Base-by-base conservation (phyloP, 64 coral and sea anemone genomes). In the Montipora capricornis region DNA sequence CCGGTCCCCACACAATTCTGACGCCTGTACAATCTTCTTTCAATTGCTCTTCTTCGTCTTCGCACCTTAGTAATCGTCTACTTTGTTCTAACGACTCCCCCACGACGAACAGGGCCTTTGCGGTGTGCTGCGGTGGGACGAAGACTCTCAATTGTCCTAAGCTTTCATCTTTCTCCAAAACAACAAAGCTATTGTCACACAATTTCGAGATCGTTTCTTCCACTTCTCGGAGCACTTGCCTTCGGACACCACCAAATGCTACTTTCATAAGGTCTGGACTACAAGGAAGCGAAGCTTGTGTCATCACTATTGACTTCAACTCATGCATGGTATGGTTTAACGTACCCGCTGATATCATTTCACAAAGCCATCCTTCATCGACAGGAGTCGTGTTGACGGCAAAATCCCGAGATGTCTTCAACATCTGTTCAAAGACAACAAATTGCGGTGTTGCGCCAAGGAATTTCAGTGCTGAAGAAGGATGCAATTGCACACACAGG, bases 341-440 rank as follows among this genome's bases (percentile, higher is more conserved):
- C 87, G 81, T 74, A 62, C 51, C 68, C 24, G 24, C 57, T 26
- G 59, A 61, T 1, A 97, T 66, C 74, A 85, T 94, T 26, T 97
- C 95, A 29, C 73, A 68, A 1, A 97, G 83, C 95, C 95, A 97
- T 20, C 61, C 81, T 49, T 90, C 73, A 29, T 94, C 92, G 4
- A 97, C 88, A 47, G 95, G 95, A 3, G 95, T 97, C 4, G 81
- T 69, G 13, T 94, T 97, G 64, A 97, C 58, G 26, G 91, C 87
- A 80, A 84, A 97, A 29, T 97, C 95, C 37, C 82, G 90, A 76
- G 89, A 91, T 2, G 95, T 97, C 14, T 94, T 97, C 47, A 97
- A 84, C 47, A 94, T 50, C 80, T 97, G 92, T 74, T 97, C 92
- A 53, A 95, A 97, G n/a, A 97, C 92, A 37, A 97, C 80, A 60